Conservation (phyloP, 2,113 vertebrate species). For the Bothrops jararaca region DNA sequence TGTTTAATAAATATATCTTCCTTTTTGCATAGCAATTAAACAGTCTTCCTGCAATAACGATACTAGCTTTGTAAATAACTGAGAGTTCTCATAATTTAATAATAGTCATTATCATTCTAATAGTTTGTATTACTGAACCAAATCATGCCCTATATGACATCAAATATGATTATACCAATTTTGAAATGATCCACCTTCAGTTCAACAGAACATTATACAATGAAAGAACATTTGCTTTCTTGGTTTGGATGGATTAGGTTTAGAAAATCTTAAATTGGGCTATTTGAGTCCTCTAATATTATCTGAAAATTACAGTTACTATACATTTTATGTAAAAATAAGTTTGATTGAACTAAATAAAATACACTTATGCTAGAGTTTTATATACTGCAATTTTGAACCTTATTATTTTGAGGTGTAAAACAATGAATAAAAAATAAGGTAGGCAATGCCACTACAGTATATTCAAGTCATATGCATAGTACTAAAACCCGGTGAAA, state of each 20-base stretch:
- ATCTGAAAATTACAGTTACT: background rate
- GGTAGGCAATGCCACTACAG: background rate
- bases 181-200: background rate
- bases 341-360: background rate
- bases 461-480: background rate
- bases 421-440: background rate
- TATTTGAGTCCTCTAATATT: background rate
- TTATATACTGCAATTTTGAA: background rate
- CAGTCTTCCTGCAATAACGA: background rate
- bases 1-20: background rate
- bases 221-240: background rate
- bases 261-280: background rate
- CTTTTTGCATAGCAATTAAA: background rate
- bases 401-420: background rate
- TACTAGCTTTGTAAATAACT: background rate
- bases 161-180: background rate
- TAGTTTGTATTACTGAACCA: background rate
- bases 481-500: background rate
- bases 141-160: background rate
- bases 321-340: background rate
- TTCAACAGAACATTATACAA: background rate
- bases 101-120: background rate
- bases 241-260: background rate
- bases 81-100: background rate
- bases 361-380: background rate